Conservation (phyloP, 2,113 vertebrate species). For the Aldabrachelys gigantea region DNA sequence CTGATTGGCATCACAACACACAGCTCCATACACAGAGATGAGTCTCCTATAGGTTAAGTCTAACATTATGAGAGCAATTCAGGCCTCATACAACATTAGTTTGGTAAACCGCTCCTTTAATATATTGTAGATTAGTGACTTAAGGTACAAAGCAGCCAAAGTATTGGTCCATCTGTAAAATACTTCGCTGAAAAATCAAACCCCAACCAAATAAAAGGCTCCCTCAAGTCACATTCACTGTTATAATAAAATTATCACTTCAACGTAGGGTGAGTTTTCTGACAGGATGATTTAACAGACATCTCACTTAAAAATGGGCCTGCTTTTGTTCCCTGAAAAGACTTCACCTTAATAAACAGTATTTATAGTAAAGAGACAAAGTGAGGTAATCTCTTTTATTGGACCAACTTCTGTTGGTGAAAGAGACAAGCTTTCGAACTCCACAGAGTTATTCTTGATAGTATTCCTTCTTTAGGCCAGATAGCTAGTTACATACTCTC, state of each 20-base stretch:
- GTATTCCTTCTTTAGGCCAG: neutral
- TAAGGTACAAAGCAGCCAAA: neutral
- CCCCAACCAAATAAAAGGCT: fast-evolving
- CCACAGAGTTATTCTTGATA: neutral
- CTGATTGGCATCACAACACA: neutral
- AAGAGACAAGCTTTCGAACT: neutral
- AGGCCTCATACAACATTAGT: neutral
- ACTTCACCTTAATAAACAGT: neutral
- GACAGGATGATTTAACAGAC: neutral
- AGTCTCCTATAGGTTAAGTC: neutral
- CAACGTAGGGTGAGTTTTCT: neutral
- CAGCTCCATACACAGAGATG: neutral
- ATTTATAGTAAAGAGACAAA: neutral
- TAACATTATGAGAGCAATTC: neutral
- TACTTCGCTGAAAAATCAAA: neutral
- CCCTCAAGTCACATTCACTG: neutral
- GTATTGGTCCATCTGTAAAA: neutral
- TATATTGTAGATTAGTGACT: neutral
- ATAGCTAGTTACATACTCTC: neutral
- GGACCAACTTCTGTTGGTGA: too few relatives aligned
- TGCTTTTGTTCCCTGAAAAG: neutral
- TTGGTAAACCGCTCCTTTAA: neutral
- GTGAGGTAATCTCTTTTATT: too few relatives aligned
- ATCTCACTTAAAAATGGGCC: neutral
- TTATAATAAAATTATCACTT: neutral